phyloP scores from a whole-genome alignment of 92 coral and sea anemone genomes.

The Porites divaricata region DNA sequence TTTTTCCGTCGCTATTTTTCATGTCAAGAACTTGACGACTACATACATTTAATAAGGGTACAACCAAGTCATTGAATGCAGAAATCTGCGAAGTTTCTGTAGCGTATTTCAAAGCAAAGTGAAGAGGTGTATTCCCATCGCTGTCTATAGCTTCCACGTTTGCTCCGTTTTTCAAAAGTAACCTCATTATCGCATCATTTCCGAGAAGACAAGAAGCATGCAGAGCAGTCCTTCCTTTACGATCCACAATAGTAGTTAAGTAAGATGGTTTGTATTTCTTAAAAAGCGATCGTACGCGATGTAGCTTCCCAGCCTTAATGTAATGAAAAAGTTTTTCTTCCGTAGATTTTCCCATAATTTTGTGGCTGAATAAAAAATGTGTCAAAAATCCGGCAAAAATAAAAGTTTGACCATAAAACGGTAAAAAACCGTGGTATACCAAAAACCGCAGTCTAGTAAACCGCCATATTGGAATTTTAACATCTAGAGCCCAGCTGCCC shows the following conservation, averaged over 20 bases:
- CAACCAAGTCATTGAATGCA: conserved; percentile 64
- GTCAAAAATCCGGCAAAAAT: no score
- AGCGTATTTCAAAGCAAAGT: conserved; percentile 82
- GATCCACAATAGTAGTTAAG: conserved; percentile 68
- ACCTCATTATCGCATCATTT: conserved; percentile 75
- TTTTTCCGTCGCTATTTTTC: conserved; percentile 65
- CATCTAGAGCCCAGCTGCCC: background rate
- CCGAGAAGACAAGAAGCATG: conserved; percentile 91
- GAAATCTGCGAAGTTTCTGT: conserved; percentile 59
- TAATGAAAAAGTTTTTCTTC: conserved; percentile 79
- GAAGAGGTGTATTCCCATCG: conserved; percentile 83
- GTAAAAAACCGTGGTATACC: no score
- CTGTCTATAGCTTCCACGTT: conserved; percentile 64
- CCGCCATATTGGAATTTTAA: conserved; percentile 5
- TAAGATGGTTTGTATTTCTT: conserved; percentile 55
- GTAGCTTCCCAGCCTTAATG: conserved; percentile 76
- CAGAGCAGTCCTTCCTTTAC: conserved; percentile 67
- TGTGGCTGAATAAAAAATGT: no score
- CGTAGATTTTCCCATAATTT: conserved; percentile 59
- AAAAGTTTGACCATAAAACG: no score
- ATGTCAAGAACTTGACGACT: conserved; percentile 56
- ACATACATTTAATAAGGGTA: conserved; percentile 64
- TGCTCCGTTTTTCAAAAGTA: conserved; percentile 80
- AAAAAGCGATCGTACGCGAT: conserved; percentile 79
- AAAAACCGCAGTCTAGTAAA: no score